Evolutionary conservation across 2,797 vertebrate species (phyloP), one percentile per base, ranked within the genome.

Genomic region (Labroides dimidiatus): DNA sequence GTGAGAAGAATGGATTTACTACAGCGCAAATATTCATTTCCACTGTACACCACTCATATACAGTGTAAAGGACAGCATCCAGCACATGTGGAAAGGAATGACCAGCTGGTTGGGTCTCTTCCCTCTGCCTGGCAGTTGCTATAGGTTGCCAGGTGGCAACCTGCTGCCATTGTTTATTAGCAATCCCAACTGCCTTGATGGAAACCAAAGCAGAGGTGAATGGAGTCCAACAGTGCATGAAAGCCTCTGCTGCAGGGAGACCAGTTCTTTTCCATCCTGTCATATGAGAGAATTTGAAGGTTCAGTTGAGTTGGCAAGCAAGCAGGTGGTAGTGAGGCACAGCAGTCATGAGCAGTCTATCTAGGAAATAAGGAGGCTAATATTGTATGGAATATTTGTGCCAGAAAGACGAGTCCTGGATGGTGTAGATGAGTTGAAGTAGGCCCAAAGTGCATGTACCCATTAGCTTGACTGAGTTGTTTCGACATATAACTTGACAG

Each of bases 151-250:
- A 85, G 75, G 69, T 76, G 69, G 72, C 72, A 85, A 64, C 70
- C 68, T 37, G 15, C 72, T 81, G 81, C 75, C 72, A 84, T 91
- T 93, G 88, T 92, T 89, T 89, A 91, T 93, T 89, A 89, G 91
- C 82, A 89, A 87, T 84, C 81, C 81, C 84, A 84, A 64, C 57
- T 77, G 82, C 74, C 73, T 83, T 61, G 42, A 71, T 70, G 64
- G 73, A 69, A 77, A 76, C 72, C 62, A 70, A 80, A 72, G 74
- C 57, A 10, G 45, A 77, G 70, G 71, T 60, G 50, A 81, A 67
- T 44, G 52, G 57, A 67, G 78, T 82, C 81, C 75, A 82, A 55
- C 56, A 62, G 72, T 42, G 75, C 76, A 65, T 76, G 64, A 70
- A 68, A 73, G 68, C 72, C 64, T 77, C 65, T 67, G 65, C 71